Evolutionary conservation across 2,113 vertebrate species (phyloP).

Genomic region (Microtus montanus): DNA sequence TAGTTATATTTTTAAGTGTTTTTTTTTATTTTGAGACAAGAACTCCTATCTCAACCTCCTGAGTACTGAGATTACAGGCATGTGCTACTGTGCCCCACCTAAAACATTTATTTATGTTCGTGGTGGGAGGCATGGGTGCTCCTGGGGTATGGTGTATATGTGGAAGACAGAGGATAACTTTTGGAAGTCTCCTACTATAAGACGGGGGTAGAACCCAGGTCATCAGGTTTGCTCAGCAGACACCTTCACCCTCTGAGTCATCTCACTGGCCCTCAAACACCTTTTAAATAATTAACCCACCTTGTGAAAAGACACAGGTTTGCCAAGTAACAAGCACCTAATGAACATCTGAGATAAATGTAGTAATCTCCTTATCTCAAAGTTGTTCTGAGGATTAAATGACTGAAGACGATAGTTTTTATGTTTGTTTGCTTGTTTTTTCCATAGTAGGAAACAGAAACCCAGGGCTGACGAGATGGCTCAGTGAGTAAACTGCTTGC

Average conservation of each 20-base stretch:
- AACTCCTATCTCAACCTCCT: neutral
- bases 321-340: neutral
- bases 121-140: neutral
- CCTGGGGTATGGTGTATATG: neutral
- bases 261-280: neutral
- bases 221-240: neutral
- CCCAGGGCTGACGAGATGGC: neutral
- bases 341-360: constrained; percentile 22
- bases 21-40: neutral
- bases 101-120: neutral
- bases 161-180: neutral
- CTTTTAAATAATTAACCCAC: constrained; percentile 15
- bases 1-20: constrained; percentile 9
- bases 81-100: neutral
- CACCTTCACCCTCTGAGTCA: neutral
- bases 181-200: neutral
- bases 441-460: constrained; percentile 41
- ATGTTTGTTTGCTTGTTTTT: neutral
- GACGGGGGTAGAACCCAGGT: neutral
- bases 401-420: constrained; percentile 25
- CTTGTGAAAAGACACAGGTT: neutral
- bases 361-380: constrained; percentile 24
- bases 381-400: constrained; percentile 48
- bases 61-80: neutral
- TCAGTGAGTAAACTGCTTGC: too few relatives aligned